These are phyloP conservation scores for Cacatua alba DNA, from an alignment of 2,113 vertebrate species.

Conservation along the genomic window DNA sequence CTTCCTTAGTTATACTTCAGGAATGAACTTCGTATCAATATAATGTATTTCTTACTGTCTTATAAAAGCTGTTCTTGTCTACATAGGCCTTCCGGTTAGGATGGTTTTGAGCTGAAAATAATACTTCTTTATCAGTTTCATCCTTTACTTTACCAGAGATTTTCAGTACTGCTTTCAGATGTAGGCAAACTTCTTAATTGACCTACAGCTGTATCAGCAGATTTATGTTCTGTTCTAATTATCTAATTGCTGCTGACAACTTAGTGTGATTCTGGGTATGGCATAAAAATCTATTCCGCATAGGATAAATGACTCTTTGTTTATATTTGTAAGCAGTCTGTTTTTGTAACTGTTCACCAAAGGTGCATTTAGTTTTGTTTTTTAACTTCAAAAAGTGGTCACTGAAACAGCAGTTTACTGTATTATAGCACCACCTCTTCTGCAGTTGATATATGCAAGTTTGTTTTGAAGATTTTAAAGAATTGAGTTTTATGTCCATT, in stretches of 20 bases:
- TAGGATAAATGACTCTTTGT: neutral
- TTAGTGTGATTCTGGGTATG: neutral
- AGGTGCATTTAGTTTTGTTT: neutral
- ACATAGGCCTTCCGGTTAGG: neutral
- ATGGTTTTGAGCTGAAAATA: neutral
- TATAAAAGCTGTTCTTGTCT: neutral
- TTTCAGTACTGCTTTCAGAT: neutral
- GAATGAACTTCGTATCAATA: neutral
- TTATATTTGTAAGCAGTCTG: neutral
- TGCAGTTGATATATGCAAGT: neutral
- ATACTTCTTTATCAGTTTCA: neutral
- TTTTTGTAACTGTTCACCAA: neutral
- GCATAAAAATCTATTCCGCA: neutral
- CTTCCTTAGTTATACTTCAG: neutral
- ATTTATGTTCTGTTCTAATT: neutral
- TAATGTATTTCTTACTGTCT: neutral
- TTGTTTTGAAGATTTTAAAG: neutral
- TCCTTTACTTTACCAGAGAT: neutral
- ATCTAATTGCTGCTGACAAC: neutral
- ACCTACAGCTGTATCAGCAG: neutral
- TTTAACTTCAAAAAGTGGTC: neutral
- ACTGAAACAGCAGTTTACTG: neutral
- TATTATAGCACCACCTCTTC: neutral
- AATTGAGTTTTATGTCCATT: neutral
- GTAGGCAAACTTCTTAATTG: neutral